Base-by-base conservation (phyloP, 2,797 vertebrate genomes). In the Brachyalestes nurse region DNA sequence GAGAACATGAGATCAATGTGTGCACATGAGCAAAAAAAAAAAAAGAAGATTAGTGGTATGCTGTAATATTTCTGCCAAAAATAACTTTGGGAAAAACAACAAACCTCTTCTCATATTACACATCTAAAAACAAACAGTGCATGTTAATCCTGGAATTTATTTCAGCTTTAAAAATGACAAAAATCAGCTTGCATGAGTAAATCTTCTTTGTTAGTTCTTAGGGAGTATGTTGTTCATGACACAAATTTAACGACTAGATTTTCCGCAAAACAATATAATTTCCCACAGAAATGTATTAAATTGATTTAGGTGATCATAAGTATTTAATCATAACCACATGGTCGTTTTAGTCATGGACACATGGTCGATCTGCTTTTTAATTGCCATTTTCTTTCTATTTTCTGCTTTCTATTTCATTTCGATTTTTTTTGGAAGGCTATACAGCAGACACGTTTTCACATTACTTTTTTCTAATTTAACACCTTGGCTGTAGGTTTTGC, bases 51-150 rank as follows among this genome's bases (percentile, higher is more conserved):
- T n/a, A 17, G 9, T 38, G 9, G 53, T 34, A 19, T 25, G 5
- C 69, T 77, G 7, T 38, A 42, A 77, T 70, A 74, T 74, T 34
- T 65, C 57, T 74, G 71, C 55, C 57, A 77, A 55, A 70, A 67
- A 53, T 64, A 49, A 57, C 57, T 67, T 42, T 34, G 45, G 61
- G 25, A 3, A 64, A 40, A 42, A 19, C 5, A 51, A 65, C 25
- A 72, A 79, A 60, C 45, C 40, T 78, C 51, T 10, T 16, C 1
- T 23, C 21, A 51, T 19, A 75, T 79, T 78, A 79, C 14, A 42
- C 62, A 45, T 51, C 40, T 77, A 47, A 78, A 71, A 49, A 60
- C 42, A 34, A 47, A 47, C 51, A 77, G 34, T 64, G 5, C 62
- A 9, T n/a, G 17, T 9, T 40, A 65, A 40, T 40, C 34, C 28